phyloP scores from a whole-genome alignment of 2,888 invertebrate species.

The Conistra vaccinii region DNA sequence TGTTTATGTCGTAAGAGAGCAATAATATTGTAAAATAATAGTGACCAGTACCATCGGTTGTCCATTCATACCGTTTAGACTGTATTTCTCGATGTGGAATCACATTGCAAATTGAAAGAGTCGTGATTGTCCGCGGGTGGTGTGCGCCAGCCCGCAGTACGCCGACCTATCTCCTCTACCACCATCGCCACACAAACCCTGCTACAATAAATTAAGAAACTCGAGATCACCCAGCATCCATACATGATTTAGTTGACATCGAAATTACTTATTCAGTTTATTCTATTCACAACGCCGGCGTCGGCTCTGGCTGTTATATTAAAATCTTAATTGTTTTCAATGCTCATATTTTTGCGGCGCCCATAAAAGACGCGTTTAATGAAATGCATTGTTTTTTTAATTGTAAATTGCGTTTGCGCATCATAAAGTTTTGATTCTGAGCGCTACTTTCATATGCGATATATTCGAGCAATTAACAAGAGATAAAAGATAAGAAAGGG shows the following conservation, averaged over 20 bases:
- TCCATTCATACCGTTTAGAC: constrained; percentile 51
- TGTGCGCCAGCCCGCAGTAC: not conserved
- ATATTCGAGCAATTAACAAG: constrained; percentile 55
- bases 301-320: constrained; percentile 59
- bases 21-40: constrained; percentile 60
- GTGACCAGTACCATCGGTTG: constrained; percentile 28
- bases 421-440: constrained; percentile 57
- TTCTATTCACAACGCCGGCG: constrained; percentile 65
- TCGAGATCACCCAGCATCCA: constrained; percentile 47
- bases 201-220: constrained; percentile 62
- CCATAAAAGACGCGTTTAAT: constrained; percentile 64
- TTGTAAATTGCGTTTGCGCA: constrained; percentile 61
- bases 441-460: constrained; percentile 53
- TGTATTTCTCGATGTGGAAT: constrained; percentile 54
- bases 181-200: constrained; percentile 34
- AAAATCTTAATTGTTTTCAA: constrained; percentile 84
- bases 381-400: constrained; percentile 63
- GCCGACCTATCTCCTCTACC: constrained; percentile 32
- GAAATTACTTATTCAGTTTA: constrained; percentile 76
- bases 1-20: constrained; percentile 45
- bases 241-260: constrained; percentile 77
- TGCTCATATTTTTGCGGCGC: constrained; percentile 77
- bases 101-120: constrained; percentile 66
- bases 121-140: constrained; percentile 68
- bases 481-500: constrained; percentile 55